Evolutionary conservation across 2,113 vertebrate genomes (phyloP).

Genomic region (Xenotilapia flavipinnis): DNA sequence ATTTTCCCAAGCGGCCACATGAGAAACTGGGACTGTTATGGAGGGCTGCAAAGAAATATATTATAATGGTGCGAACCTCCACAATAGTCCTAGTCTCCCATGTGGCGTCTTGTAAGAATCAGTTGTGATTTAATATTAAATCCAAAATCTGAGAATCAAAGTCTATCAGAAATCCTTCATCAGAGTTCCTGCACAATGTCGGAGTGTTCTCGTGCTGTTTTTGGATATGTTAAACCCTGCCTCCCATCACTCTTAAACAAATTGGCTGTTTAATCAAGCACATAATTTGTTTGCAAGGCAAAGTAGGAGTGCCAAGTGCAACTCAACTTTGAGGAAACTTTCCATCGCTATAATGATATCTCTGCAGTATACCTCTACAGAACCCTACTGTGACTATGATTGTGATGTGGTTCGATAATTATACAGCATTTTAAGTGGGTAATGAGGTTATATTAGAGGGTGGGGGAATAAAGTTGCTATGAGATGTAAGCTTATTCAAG

Average conservation of each 20-base stretch:
- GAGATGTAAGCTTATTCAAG: not conserved
- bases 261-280: conserved; percentile 16
- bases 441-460: not conserved
- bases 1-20: not conserved
- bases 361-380: not conserved
- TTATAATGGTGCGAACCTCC: not conserved
- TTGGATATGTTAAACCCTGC: not conserved
- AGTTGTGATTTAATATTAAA: not conserved
- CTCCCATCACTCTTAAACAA: conserved; percentile 27
- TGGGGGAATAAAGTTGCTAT: not conserved
- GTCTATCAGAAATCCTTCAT: not conserved
- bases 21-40: not conserved
- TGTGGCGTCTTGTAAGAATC: not conserved
- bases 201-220: not conserved
- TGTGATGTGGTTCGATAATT: conserved; percentile 2
- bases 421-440: not conserved
- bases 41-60: not conserved
- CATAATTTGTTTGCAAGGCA: conserved; percentile 47
- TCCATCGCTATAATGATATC: not conserved
- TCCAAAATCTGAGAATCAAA: not conserved
- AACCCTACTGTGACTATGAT: conserved; percentile 17
- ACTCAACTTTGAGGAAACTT: not conserved
- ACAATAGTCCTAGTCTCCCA: not conserved
- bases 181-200: not conserved
- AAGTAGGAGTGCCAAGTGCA: conserved; percentile 14